phyloP scores from a whole-genome alignment of 2,113 vertebrate genomes.

The Morone saxatilis region DNA sequence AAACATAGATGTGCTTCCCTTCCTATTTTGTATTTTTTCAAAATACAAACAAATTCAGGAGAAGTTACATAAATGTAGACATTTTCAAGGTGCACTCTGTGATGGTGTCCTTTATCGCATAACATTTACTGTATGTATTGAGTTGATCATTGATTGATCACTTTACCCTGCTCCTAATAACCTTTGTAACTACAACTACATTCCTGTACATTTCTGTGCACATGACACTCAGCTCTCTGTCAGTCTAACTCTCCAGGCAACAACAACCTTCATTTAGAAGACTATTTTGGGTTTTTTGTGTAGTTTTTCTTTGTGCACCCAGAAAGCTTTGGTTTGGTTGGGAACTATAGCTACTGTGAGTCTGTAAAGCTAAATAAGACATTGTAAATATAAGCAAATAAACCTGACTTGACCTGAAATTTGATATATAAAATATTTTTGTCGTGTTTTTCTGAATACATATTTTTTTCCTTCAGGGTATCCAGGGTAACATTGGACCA shows the following conservation, averaged over 20 bases:
- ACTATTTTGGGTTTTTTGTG: background rate
- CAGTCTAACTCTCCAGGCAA: background rate
- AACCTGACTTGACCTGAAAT: background rate
- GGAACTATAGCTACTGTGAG: background rate
- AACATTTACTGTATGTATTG: background rate
- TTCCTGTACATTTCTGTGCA: background rate
- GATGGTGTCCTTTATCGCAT: too few relatives aligned
- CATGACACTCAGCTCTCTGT: background rate
- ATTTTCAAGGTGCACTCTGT: too few relatives aligned
- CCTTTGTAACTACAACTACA: too few relatives aligned
- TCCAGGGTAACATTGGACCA: constrained; percentile 81
- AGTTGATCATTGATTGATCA: background rate
- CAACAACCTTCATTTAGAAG: background rate
- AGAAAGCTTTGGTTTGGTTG: background rate
- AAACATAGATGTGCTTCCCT: background rate
- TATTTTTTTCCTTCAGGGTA: constrained; percentile 69
- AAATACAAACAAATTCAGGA: too few relatives aligned
- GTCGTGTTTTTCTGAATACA: background rate
- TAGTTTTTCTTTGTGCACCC: too few relatives aligned
- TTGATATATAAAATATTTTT: background rate
- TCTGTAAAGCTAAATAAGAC: background rate
- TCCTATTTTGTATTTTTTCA: too few relatives aligned
- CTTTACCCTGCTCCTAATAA: background rate
- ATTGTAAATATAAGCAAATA: background rate
- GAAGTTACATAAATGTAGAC: too few relatives aligned